Evolutionary conservation across 1,140 invertebrate species (phyloP).

Genomic region (Sarcophaga bullata): DNA sequence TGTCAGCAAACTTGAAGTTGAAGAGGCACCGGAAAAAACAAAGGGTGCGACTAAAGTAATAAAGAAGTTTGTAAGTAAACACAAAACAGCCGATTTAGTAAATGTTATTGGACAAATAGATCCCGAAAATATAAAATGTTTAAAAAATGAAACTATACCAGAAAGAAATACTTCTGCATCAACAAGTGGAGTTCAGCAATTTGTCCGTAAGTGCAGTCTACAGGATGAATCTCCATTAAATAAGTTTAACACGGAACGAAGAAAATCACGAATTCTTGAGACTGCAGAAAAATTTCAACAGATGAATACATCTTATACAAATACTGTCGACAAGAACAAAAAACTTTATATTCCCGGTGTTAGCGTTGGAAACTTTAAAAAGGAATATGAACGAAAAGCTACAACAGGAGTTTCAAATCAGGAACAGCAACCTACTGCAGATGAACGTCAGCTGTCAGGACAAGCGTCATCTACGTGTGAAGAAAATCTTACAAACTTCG

Average conservation of each 20-base stretch:
- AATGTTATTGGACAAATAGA: slow-evolving; percentile 59
- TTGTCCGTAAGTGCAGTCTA: slow-evolving; percentile 61
- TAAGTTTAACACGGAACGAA: slow-evolving; percentile 66
- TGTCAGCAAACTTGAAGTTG: slow-evolving; percentile 51
- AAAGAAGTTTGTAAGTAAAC: slow-evolving; percentile 63
- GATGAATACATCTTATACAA: slow-evolving; percentile 58
- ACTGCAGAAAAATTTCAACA: slow-evolving; percentile 78
- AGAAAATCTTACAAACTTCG: slow-evolving; percentile 11
- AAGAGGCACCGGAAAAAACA: slow-evolving; percentile 54
- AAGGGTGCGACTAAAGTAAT: slow-evolving; percentile 63
- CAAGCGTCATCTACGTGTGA: slow-evolving; percentile 56
- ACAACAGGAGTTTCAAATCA: slow-evolving; percentile 68
- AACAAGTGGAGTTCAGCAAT: slow-evolving; percentile 25
- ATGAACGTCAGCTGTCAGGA: slow-evolving; percentile 56
- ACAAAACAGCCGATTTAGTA: slow-evolving; percentile 62
- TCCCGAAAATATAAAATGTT: slow-evolving; percentile 28
- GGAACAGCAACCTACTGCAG: slow-evolving; percentile 55
- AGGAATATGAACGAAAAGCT: slow-evolving; percentile 82
- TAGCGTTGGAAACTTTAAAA: slow-evolving; percentile 84
- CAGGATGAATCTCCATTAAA: slow-evolving; percentile 65
- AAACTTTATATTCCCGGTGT: slow-evolving; percentile 82
- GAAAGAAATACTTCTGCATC: slow-evolving; percentile 31
- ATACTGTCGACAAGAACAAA: slow-evolving; percentile 74
- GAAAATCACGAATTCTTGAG: slow-evolving; percentile 77
- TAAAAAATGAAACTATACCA: slow-evolving; percentile 38